phyloP scores from a whole-genome alignment of 2,797 vertebrate genomes.

The Parauchenoglanis ngamensis region DNA sequence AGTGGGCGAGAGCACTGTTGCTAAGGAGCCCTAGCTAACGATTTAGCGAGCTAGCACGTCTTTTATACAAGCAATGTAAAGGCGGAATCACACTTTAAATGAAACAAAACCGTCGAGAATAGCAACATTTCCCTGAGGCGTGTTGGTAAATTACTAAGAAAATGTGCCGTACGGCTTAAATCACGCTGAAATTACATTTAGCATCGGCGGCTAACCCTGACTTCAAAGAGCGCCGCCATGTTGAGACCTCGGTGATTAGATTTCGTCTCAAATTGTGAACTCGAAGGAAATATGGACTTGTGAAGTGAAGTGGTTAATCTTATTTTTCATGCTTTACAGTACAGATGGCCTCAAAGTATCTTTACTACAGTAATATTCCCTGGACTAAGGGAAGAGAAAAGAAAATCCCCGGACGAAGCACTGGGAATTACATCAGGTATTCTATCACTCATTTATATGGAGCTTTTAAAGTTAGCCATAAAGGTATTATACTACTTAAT shows the following conservation, averaged over 20 bases:
- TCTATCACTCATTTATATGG: not conserved
- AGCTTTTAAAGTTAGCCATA: not conserved
- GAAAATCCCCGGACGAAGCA: not conserved
- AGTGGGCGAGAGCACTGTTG: too few species aligned
- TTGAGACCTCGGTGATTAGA: not conserved
- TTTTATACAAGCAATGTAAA: not conserved
- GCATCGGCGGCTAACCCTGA: not conserved
- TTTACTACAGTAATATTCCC: not conserved
- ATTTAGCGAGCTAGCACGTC: not conserved
- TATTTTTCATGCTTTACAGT: not conserved
- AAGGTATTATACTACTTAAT: not conserved
- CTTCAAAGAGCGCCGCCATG: not conserved
- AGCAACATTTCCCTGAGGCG: not conserved
- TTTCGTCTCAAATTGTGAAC: not conserved
- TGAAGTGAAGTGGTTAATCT: not conserved
- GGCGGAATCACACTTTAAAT: not conserved
- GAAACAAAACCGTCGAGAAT: not conserved
- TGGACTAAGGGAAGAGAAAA: not conserved
- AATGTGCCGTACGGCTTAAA: not conserved
- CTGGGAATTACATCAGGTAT: not conserved
- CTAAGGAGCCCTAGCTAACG: not conserved
- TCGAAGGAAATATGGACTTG: not conserved
- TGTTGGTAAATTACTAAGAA: not conserved
- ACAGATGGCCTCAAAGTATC: not conserved
- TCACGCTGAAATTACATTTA: not conserved